phyloP scores from a whole-genome alignment of 1,140 invertebrate species.

The Platyscapa corneri region DNA sequence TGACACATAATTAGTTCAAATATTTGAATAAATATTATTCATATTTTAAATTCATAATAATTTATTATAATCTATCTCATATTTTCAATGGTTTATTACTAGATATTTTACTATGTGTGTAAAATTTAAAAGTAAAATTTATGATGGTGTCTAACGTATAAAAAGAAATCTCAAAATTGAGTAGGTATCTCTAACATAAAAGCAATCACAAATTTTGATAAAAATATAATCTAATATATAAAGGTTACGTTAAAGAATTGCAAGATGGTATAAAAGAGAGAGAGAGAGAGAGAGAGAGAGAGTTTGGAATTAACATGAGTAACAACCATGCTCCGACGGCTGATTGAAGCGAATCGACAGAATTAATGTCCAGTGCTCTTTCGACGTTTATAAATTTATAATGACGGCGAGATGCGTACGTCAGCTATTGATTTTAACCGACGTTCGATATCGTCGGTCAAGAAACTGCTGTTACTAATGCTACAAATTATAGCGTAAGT shows the following conservation, averaged over 20 bases:
- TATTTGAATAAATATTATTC: too few relatives aligned
- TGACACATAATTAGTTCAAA: too few relatives aligned
- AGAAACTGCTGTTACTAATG: conserved; percentile 32
- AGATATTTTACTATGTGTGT: too few relatives aligned
- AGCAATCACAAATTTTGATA: too few relatives aligned
- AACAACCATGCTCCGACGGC: conserved; percentile 25
- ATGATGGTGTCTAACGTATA: too few relatives aligned
- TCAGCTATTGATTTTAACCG: conserved; percentile 16
- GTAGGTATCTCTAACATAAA: too few relatives aligned
- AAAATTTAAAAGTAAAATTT: too few relatives aligned
- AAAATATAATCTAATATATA: neutral
- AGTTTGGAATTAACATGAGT: neutral
- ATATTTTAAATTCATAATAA: too few relatives aligned
- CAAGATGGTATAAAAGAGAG: neutral
- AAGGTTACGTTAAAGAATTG: neutral
- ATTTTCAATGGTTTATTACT: too few relatives aligned
- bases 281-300: too few relatives aligned
- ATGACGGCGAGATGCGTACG: conserved; percentile 5
- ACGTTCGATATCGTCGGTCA: conserved; percentile 43
- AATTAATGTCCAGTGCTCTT: conserved; percentile 41
- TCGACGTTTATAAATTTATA: conserved; percentile 24
- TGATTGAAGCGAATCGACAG: conserved; percentile 50
- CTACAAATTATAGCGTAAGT: neutral
- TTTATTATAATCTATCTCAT: too few relatives aligned
- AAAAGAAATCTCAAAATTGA: too few relatives aligned